Percentiles rank a stretch among this genome's conserved stretches.
These are phyloP conservation scores for Drosophila albomicans DNA, from an alignment of 1,140 invertebrate genomes.

Conservation along the genomic window DNA sequence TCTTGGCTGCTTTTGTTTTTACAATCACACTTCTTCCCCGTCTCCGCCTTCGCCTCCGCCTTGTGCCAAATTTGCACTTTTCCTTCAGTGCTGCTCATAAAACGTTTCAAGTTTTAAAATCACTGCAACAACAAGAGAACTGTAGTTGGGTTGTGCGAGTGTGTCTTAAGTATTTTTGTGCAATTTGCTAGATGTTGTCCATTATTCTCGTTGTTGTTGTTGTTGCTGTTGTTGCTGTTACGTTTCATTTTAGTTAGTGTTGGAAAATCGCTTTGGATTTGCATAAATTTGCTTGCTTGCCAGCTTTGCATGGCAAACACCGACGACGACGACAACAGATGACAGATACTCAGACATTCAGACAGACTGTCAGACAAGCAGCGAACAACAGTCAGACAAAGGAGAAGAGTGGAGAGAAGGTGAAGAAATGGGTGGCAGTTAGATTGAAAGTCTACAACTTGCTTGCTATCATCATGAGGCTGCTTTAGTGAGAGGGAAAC, in stretches of 20 bases:
- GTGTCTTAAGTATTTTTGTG: conserved; percentile 78
- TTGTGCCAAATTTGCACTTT: too few species aligned
- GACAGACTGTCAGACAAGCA: conserved; percentile 5
- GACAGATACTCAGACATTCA: conserved; percentile 35
- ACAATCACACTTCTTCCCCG: conserved; percentile 3
- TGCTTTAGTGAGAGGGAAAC: not conserved
- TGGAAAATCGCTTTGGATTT: conserved; percentile 82
- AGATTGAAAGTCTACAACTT: not conserved
- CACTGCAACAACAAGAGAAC: conserved; percentile 68
- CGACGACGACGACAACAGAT: conserved; percentile 38
- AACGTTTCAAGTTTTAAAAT: conserved; percentile 69
- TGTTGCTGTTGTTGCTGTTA: conserved; percentile 13
- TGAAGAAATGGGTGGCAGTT: not conserved
- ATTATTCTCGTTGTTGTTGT: conserved; percentile 4
- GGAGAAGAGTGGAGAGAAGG: not conserved
- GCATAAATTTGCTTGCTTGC: conserved; percentile 77
- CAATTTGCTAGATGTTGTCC: conserved; percentile 65
- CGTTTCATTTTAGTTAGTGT: conserved; percentile 80
- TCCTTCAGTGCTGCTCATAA: conserved; percentile 34
- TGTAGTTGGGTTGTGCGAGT: conserved; percentile 39
- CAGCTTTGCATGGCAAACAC: conserved; percentile 60
- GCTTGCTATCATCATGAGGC: too few species aligned
- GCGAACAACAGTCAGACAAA: not conserved
- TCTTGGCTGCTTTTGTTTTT: conserved; percentile 68
- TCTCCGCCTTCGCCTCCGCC: not conserved